Evolutionary conservation across 2,888 invertebrate genomes (phyloP).

Genomic region (Ypsolopha sequella): DNA sequence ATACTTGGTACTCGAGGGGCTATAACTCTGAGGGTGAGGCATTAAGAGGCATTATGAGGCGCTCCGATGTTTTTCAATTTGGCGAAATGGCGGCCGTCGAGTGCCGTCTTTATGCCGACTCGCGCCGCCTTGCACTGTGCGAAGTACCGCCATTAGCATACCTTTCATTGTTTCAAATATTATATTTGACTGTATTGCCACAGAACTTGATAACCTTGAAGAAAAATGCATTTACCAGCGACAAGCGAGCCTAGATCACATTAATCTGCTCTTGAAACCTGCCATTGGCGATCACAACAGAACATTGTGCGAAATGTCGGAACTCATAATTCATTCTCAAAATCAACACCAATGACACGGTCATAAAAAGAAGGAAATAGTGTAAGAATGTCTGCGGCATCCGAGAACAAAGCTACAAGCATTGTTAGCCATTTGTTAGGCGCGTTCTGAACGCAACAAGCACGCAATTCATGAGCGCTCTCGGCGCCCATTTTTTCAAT

Average conservation of each 20-base stretch:
- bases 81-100: slow-evolving; percentile 42
- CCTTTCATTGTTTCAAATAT: not conserved
- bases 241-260: not conserved
- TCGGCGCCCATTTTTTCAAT: slow-evolving; percentile 46
- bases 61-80: slow-evolving; percentile 66
- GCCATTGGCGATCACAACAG: slow-evolving; percentile 20
- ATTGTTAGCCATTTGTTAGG: slow-evolving; percentile 26
- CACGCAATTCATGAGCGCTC: slow-evolving; percentile 16
- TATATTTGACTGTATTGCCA: not conserved
- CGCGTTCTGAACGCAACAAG: slow-evolving; percentile 19
- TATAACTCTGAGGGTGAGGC: slow-evolving; percentile 48
- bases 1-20: slow-evolving; percentile 46
- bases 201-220: not conserved
- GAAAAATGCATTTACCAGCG: not conserved
- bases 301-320: slow-evolving; percentile 36
- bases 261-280: not conserved
- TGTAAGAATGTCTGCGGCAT: slow-evolving; percentile 30
- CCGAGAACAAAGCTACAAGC: slow-evolving; percentile 28
- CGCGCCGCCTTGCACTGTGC: slow-evolving; percentile 12
- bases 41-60: slow-evolving; percentile 59
- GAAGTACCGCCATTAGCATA: not conserved
- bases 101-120: slow-evolving; percentile 31
- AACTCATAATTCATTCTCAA: slow-evolving; percentile 54
- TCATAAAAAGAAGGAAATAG: slow-evolving; percentile 41
- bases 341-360: slow-evolving; percentile 47